These are phyloP conservation scores for Cephalotes varians DNA, from an alignment of 2,888 invertebrate species.

Conservation along the genomic window DNA sequence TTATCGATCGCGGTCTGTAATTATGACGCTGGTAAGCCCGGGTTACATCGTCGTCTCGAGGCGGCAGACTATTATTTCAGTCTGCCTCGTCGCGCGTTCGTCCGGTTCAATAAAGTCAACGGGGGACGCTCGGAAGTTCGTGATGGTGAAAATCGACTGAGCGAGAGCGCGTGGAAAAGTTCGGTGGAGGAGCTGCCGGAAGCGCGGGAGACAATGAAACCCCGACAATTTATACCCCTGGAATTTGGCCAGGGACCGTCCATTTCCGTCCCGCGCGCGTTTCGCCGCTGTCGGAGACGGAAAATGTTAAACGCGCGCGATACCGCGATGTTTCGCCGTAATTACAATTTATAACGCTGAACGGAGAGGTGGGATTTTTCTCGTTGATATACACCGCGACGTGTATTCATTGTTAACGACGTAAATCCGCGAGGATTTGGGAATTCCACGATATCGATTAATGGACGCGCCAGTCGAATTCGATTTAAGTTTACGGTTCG, in stretches of 20 bases:
- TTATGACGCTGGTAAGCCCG: constrained; percentile 48
- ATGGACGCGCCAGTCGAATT: neutral
- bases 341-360: constrained; percentile 32
- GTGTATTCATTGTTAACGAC: neutral
- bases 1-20: constrained; percentile 55
- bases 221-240: constrained; percentile 72
- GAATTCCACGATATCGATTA: neutral
- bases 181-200: constrained; percentile 52
- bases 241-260: constrained; percentile 65
- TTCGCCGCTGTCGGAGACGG: constrained; percentile 34
- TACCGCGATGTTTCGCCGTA: constrained; percentile 47
- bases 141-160: constrained; percentile 51
- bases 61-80: constrained; percentile 42
- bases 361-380: neutral
- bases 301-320: constrained; percentile 63
- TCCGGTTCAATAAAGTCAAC: constrained; percentile 33
- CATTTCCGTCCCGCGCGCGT: neutral
- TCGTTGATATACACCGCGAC: neutral
- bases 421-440: neutral
- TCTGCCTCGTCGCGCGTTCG: constrained; percentile 39
- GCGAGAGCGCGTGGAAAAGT: constrained; percentile 52
- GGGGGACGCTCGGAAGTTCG: constrained; percentile 23
- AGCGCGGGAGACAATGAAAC: constrained; percentile 69
- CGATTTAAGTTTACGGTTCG: constrained; percentile 5
- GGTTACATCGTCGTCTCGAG: constrained; percentile 38